phyloP scores from a whole-genome alignment of 2,113 vertebrate genomes.

The Gallinago media region DNA sequence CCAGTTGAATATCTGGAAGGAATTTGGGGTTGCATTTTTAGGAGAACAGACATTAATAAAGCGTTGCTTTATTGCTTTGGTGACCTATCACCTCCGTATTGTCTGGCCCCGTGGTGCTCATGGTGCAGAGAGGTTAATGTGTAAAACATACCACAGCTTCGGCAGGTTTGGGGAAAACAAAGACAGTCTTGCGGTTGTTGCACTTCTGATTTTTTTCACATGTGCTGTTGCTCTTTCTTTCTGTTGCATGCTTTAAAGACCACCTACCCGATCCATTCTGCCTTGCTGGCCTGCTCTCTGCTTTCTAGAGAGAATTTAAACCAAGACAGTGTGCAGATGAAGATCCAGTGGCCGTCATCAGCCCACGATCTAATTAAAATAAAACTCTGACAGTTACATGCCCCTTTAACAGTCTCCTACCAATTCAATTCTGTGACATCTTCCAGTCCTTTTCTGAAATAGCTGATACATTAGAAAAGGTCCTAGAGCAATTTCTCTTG shows the following conservation, averaged over 20 bases:
- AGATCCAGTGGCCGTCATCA: neutral
- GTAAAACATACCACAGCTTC: conserved; percentile 7
- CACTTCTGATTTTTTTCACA: neutral
- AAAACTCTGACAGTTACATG: neutral
- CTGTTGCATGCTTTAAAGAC: neutral
- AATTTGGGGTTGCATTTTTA: conserved; percentile 50
- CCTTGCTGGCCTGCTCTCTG: neutral
- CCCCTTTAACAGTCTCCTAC: neutral
- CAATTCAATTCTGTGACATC: neutral
- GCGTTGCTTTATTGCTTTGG: neutral
- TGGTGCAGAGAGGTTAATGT: neutral
- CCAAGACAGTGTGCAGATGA: neutral
- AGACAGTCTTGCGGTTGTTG: neutral
- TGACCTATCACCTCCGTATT: conserved; percentile 2
- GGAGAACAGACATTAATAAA: conserved; percentile 24
- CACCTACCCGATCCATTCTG: neutral
- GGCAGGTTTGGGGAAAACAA: neutral
- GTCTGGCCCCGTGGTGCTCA: neutral
- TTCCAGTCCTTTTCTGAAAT: neutral
- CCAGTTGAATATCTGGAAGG: conserved; percentile 32
- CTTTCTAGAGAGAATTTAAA: neutral
- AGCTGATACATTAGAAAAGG: neutral
- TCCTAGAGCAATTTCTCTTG: neutral
- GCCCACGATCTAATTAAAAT: neutral
- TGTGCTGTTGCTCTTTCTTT: neutral